These are phyloP conservation scores for Limnodromus scolopaceus DNA, from an alignment of 2,797 vertebrate species.

Conservation along the genomic window DNA sequence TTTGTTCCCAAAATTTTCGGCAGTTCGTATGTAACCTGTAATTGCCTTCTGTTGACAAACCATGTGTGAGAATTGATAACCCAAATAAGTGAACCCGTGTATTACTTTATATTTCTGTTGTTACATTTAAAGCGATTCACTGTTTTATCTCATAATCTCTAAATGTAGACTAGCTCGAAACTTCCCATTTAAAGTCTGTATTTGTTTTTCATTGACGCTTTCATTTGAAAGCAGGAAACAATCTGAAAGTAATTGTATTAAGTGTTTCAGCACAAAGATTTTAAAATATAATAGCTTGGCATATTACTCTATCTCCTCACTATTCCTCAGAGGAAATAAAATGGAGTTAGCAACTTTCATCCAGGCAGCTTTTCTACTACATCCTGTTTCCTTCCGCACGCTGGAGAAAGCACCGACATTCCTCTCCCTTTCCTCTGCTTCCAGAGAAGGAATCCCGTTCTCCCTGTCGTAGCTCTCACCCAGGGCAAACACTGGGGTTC, in stretches of 20 bases:
- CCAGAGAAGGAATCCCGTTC: neutral
- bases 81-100: fast-evolving
- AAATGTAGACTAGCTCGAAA: neutral
- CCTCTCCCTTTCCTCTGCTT: neutral
- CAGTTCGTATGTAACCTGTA: neutral
- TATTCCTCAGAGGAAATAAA: constrained; percentile 58
- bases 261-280: constrained; percentile 50
- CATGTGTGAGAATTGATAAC: neutral
- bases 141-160: constrained; percentile 27
- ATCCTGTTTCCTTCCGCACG: constrained; percentile 70
- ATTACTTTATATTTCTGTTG: neutral
- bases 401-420: constrained; percentile 6
- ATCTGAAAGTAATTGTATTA: constrained; percentile 55
- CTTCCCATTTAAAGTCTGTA: neutral
- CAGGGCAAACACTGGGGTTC: fast-evolving
- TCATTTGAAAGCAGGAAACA: constrained; percentile 68
- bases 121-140: neutral
- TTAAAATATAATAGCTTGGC: constrained; percentile 56
- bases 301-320: constrained; percentile 34
- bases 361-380: constrained; percentile 56
- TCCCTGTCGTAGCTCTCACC: neutral
- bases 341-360: constrained; percentile 28
- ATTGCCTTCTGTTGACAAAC: neutral
- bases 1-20: neutral
- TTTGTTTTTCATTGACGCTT: constrained; percentile 53